phyloP scores from a whole-genome alignment of 37 sponge, comb jelly and placozoan species.

The Petrosia ficiformis region DNA sequence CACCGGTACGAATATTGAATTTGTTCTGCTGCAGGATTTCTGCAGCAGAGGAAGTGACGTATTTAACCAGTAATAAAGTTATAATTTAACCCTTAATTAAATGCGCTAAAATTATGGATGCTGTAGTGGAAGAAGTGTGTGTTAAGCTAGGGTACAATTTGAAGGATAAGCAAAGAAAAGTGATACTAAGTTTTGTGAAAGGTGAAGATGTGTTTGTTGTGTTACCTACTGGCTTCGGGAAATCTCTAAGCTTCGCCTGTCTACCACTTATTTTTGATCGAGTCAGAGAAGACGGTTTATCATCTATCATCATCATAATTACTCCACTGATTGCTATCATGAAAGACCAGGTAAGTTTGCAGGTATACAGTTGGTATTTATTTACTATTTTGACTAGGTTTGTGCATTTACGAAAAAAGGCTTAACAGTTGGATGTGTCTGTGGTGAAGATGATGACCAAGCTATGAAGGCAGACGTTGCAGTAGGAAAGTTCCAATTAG shows the following conservation, averaged over 20 bases:
- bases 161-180: not conserved
- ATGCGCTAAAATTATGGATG: too few species aligned
- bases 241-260: not conserved
- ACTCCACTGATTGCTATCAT: not conserved
- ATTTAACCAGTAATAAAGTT: too few species aligned
- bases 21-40: too few species aligned
- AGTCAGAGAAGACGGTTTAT: not conserved
- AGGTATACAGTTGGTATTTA: not conserved
- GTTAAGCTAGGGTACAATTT: not conserved
- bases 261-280: not conserved
- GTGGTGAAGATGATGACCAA: not conserved
- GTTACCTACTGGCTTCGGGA: not conserved
- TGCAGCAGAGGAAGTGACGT: too few species aligned
- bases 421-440: not conserved
- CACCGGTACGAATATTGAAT: too few species aligned
- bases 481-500: not conserved
- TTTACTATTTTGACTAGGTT: not conserved
- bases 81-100: too few species aligned
- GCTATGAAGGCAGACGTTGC: not conserved
- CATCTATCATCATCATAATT: not conserved
- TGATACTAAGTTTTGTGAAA: not conserved
- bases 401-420: not conserved
- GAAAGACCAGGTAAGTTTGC: not conserved
- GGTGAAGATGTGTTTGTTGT: not conserved
- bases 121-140: too few species aligned